phyloP scores from a whole-genome alignment of 2,113 vertebrate species.

The Mionectes macconnelli region DNA sequence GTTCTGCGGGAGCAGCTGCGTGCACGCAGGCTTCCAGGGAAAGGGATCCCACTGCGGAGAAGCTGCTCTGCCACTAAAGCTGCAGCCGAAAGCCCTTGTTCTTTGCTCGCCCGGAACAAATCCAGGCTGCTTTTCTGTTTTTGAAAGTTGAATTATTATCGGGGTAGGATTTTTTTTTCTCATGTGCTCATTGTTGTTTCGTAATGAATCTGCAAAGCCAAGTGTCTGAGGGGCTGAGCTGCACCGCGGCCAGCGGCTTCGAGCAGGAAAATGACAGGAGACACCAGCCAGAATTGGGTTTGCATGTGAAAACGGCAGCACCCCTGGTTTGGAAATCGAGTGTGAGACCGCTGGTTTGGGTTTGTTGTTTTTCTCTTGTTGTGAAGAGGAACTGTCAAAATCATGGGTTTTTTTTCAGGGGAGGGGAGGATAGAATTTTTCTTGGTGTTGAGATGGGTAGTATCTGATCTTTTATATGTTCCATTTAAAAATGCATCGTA shows the following conservation, averaged over 20 bases:
- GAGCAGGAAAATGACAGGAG: neutral
- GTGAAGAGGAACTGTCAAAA: neutral
- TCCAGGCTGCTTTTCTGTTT: neutral
- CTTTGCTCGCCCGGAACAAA: neutral
- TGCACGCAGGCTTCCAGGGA: neutral
- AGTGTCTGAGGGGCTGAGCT: neutral
- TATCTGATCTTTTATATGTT: neutral
- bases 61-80: neutral
- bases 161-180: neutral
- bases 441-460: neutral
- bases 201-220: neutral
- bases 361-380: neutral
- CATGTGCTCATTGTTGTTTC: neutral
- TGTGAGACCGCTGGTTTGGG: neutral
- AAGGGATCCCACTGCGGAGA: neutral
- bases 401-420: fast-evolving
- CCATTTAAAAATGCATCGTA: neutral
- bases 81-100: neutral
- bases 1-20: neutral
- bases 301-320: neutral
- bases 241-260: neutral
- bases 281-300: neutral
- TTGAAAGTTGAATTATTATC: neutral
- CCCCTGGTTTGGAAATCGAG: neutral
- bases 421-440: neutral